Base-by-base conservation (phyloP, 1,140 invertebrate species). In the Diplogasteroides magnus region DNA sequence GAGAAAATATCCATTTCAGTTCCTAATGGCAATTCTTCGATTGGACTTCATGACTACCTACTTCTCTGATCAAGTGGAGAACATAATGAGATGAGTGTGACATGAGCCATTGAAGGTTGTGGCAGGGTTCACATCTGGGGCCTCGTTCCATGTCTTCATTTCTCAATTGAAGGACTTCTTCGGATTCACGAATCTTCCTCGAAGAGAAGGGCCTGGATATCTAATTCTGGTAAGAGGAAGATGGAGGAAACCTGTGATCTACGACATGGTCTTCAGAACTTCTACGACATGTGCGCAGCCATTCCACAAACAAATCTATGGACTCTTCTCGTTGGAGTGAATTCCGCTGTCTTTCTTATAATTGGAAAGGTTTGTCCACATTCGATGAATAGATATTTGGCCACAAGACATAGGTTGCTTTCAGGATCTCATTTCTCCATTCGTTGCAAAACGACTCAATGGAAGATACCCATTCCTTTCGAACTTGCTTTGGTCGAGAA, bases 11-110 rank as follows among this genome's bases (percentile, higher is more conserved):
- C 2, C 11, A n/a, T 75, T 76, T 69, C 63, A 78, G 76, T 61
- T 81, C 6, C 2, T 75, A 25, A 82, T 81, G 81, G 79, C 69
- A n/a, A 28, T 81, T 29, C 63, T 82, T 15, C 78, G 78, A 14
- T 71, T 81, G n/a, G 77, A 80, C 29, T 78, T 82, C 61, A 68
- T 81, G n/a, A 79, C 79, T 1, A 76, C 81, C 1, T 81, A 81
- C 55, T 80, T 81, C 37, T 83, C 80, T 19, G 77, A 78, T 60
- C 69, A 69, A 32, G 60, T 48, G 19, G 37, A 19, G 37, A 48
- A 19, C 37, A 48, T 48, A n/a, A n/a, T 19, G 37, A 19, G 19
- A 48, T 11, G 37, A 48, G 6, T 11, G 19, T 11, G 6, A 11
- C 6, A 11, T 48, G 37, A 48, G 6, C 19, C 19, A 11, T 48